Conservation (phyloP, 2,797 vertebrate genomes). For the Novumbra hubbsi region DNA sequence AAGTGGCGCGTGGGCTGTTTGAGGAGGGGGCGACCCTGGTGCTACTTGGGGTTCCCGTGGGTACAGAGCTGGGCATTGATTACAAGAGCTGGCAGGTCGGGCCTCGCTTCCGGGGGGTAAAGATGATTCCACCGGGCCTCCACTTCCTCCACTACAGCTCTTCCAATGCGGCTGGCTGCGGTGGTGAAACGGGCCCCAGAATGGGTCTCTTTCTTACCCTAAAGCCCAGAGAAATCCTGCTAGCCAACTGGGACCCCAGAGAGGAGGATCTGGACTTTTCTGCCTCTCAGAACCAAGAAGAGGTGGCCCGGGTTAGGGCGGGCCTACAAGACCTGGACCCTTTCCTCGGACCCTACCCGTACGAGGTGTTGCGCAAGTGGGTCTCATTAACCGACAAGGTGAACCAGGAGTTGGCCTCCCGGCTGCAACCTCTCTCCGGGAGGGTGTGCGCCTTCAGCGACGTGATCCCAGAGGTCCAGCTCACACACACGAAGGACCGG, state of each 20-base stretch:
- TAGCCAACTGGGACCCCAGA: slow-evolving; percentile 82
- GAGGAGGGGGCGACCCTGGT: slow-evolving; percentile 90
- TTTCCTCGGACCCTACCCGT: slow-evolving; percentile 90
- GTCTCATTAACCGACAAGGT: slow-evolving; percentile 89
- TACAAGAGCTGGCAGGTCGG: slow-evolving; percentile 91
- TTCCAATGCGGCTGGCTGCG: slow-evolving; percentile 61
- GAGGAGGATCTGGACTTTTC: slow-evolving; percentile 82
- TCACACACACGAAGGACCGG: slow-evolving; percentile 81
- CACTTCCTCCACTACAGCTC: slow-evolving; percentile 92
- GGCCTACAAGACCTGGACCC: slow-evolving; percentile 82
- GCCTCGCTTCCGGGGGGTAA: slow-evolving; percentile 89
- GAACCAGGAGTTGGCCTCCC: slow-evolving; percentile 71
- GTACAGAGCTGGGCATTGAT: slow-evolving; percentile 92
- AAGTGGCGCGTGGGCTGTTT: slow-evolving; percentile 83
- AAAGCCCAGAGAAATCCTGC: slow-evolving; percentile 76
- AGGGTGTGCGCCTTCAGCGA: slow-evolving; percentile 88
- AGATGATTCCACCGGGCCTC: slow-evolving; percentile 96
- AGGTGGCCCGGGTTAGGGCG: slow-evolving; percentile 74
- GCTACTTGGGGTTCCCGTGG: slow-evolving; percentile 84
- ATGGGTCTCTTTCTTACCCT: slow-evolving; percentile 85
- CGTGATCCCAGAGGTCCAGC: slow-evolving; percentile 80
- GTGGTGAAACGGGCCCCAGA: slow-evolving; percentile 81
- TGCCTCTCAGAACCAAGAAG: slow-evolving; percentile 71
- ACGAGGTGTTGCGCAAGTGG: slow-evolving; percentile 88
- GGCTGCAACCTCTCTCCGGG: slow-evolving; percentile 84